Conservation (phyloP, 2,113 vertebrate genomes). For the Corythoichthys haematopterus region DNA sequence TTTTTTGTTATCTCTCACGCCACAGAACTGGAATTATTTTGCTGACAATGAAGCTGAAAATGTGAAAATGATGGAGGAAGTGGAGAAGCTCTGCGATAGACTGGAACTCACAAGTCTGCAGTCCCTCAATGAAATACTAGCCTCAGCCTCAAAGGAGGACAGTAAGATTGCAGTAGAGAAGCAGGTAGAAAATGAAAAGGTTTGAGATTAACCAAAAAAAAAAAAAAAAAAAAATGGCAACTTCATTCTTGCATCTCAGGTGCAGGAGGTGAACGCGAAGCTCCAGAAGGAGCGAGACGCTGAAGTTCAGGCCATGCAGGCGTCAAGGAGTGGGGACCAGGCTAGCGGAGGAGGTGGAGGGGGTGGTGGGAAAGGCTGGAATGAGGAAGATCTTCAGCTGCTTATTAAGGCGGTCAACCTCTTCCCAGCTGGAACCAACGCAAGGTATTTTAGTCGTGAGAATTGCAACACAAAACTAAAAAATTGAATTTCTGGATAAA, state of each 20-base stretch:
- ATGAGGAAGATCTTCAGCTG: slow-evolving; percentile 92
- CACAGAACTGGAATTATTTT: slow-evolving; percentile 96
- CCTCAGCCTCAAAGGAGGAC: slow-evolving; percentile 82
- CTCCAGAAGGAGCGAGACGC: slow-evolving; percentile 87
- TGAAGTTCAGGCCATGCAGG: slow-evolving; percentile 86
- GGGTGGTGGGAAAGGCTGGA: slow-evolving; percentile 85
- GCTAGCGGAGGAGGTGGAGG: slow-evolving; percentile 74
- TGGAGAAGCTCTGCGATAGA: slow-evolving; percentile 96
- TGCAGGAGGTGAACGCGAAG: slow-evolving; percentile 88
- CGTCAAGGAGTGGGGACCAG: slow-evolving; percentile 81
- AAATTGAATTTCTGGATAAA: no score
- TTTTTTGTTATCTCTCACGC: not conserved
- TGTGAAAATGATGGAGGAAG: slow-evolving; percentile 98
- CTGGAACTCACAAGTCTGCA: slow-evolving; percentile 92
- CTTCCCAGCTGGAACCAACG: slow-evolving; percentile 95
- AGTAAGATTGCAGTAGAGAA: slow-evolving; percentile 87
- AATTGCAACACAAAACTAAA: no score
- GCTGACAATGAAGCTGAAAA: slow-evolving; percentile 85
- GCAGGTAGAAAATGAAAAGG: slow-evolving; percentile 72
- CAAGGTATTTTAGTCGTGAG: slow-evolving; percentile 73
- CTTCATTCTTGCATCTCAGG: slow-evolving; percentile 59
- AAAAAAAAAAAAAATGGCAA: not conserved
- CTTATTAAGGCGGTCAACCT: slow-evolving; percentile 98
- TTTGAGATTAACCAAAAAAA: not conserved
- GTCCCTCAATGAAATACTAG: slow-evolving; percentile 88